Conservation (phyloP, 2,888 invertebrate species). For the Heteromyza rotundicornis region DNA sequence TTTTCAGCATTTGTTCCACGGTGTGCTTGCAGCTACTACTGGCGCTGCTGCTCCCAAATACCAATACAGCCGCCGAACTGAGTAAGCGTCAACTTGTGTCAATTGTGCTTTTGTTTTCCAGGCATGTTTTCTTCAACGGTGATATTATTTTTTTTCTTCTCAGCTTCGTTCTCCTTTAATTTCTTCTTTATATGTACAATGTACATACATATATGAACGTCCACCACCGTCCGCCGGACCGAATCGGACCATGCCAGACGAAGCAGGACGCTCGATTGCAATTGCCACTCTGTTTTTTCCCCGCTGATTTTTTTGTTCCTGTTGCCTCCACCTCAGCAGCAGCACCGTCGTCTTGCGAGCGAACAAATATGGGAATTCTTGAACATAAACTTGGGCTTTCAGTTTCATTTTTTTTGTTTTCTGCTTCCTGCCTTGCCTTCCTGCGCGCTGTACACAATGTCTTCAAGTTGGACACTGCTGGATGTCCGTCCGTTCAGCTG, state of each 20-base stretch:
- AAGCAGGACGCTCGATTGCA: slow-evolving; percentile 28
- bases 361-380: slow-evolving; percentile 10
- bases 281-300: slow-evolving; percentile 10
- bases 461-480: background rate
- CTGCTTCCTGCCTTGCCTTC: slow-evolving; percentile 11
- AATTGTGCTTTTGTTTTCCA: slow-evolving; percentile 33
- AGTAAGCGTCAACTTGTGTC: slow-evolving; percentile 31
- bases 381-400: slow-evolving; percentile 9
- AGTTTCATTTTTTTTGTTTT: slow-evolving; percentile 6
- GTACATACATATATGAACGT: background rate
- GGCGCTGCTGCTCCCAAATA: too few species aligned
- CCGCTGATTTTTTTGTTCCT: slow-evolving; percentile 13
- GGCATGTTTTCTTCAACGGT: background rate
- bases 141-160: background rate
- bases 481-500: background rate
- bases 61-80: background rate
- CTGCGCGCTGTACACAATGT: too few species aligned
- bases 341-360: background rate
- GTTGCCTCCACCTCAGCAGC: background rate
- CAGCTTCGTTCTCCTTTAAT: background rate
- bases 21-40: background rate
- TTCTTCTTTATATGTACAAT: background rate
- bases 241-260: too few species aligned
- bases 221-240: too few species aligned
- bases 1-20: background rate